Percentiles rank a stretch among this genome's conserved stretches.
phyloP scores from a whole-genome alignment of 2,113 vertebrate genomes.

The Apeltes quadracus region DNA sequence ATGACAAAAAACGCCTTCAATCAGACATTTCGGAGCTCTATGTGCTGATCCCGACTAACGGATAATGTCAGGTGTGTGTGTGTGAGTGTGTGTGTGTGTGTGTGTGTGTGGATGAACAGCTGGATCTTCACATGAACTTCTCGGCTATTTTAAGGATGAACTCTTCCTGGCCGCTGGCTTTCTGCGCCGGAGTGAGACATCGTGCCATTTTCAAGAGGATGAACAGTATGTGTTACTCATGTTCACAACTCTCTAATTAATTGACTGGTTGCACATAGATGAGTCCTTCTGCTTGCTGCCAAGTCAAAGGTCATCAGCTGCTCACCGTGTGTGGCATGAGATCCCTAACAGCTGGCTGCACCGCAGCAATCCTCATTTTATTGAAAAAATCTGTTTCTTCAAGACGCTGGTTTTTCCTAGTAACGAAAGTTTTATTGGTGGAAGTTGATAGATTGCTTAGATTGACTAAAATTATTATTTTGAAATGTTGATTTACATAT shows the following conservation, averaged over 20 bases:
- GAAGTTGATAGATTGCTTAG: not conserved
- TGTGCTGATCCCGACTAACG: not conserved
- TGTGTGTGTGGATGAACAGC: constrained; percentile 25
- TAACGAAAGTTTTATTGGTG: not conserved
- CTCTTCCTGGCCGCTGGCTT: constrained; percentile 1
- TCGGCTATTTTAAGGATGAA: not conserved
- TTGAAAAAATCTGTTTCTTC: not conserved
- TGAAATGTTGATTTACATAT: not conserved
- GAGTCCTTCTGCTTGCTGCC: constrained; percentile 9
- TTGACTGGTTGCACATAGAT: constrained; percentile 33
- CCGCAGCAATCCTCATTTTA: constrained; percentile 23
- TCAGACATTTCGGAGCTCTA: not conserved
- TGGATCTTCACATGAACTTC: not conserved
- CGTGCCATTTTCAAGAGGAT: constrained; percentile 23
- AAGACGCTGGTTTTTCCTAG: not conserved
- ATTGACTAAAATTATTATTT: not conserved
- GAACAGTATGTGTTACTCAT: constrained; percentile 19
- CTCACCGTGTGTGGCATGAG: constrained; percentile 23
- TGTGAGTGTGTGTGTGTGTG: constrained; percentile 25
- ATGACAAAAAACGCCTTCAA: not conserved
- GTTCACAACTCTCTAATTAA: constrained; percentile 43
- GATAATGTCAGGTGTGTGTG: constrained; percentile 31
- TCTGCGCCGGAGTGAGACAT: constrained; percentile 13
- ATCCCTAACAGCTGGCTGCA: constrained; percentile 21
- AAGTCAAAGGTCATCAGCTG: constrained; percentile 59